These are phyloP conservation scores for Sciurus vulgaris DNA, from an alignment of 2,797 vertebrate species.

Conservation along the genomic window DNA sequence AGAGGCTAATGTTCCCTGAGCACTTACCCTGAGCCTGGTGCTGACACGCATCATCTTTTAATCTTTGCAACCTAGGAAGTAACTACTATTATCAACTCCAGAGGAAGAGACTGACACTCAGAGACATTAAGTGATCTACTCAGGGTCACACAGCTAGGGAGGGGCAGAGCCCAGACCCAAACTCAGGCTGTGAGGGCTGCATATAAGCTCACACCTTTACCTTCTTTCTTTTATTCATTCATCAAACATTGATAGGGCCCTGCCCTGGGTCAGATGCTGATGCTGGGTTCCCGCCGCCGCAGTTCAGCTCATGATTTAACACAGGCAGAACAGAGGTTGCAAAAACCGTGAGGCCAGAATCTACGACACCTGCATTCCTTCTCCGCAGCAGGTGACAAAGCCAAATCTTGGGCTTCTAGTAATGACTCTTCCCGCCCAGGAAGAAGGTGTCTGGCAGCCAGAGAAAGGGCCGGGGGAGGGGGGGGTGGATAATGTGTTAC, in stretches of 20 bases:
- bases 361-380: accelerated
- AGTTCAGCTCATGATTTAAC: neutral
- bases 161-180: neutral
- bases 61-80: neutral
- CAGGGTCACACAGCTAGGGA: neutral
- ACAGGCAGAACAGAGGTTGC: neutral
- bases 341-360: neutral
- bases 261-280: neutral
- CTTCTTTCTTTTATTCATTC: neutral
- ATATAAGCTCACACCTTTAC: neutral
- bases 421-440: conserved; percentile 7
- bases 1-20: neutral
- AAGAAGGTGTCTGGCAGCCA: neutral
- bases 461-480: neutral
- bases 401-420: neutral
- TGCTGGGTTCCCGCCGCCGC: neutral
- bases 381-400: neutral
- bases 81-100: neutral
- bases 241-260: neutral
- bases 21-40: neutral
- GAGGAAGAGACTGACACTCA: neutral
- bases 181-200: neutral
- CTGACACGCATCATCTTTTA: accelerated
- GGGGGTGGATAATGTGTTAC: conserved; percentile 26
- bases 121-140: neutral